Evolutionary conservation across 2,797 vertebrate genomes (phyloP), one percentile per base, ranked within the genome.

Genomic region (Rhinichthys osculus): DNA sequence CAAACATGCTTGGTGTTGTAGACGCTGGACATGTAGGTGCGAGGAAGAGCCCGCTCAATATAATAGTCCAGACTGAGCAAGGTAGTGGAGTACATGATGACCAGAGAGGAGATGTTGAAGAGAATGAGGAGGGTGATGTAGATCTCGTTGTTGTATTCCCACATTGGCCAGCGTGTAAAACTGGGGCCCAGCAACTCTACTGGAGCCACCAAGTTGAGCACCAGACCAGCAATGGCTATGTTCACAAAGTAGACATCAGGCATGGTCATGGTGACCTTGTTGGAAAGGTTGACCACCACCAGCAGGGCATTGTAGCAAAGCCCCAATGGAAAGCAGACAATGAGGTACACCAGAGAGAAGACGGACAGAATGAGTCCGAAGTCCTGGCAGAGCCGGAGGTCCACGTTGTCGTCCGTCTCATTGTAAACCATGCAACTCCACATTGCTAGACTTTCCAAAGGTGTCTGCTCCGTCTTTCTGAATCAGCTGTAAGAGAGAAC

Each of bases 1-100:
- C 98, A 99, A 71, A 99, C 97, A 0, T 99, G 98, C 72, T 98
- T 96, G n/a, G 98, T 98, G 93, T 99, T 99, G 90, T 99, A 98
- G 86, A 98, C 98, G 0, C 98, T 99, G 71, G 98, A 98, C 98
- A 99, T 99, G 92, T 99, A 98, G 3, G 98, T 99, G 42, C 98
- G 97, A 0, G 98, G 98, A 80, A 99, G 93, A 1, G 98, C 98
- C 0, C 97, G 96, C 91, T 98, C 98, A 0, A 99, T 99, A 89
- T 99, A 99, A 93, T 97, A 98, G 95, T 99, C 98, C 85, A 99
- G 93, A 77, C 97, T 98, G 87, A 99, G 98, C 91, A 99, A 92
- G 0, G 98, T 97, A 1, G 98, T 97, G 64, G 98, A 99, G 88
- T 99, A 99, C 97, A 97, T 98, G 91, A 95, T 96, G 78, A 99